Evolutionary conservation across 2,113 vertebrate species (phyloP).

Genomic region (Plotosus lineatus): DNA sequence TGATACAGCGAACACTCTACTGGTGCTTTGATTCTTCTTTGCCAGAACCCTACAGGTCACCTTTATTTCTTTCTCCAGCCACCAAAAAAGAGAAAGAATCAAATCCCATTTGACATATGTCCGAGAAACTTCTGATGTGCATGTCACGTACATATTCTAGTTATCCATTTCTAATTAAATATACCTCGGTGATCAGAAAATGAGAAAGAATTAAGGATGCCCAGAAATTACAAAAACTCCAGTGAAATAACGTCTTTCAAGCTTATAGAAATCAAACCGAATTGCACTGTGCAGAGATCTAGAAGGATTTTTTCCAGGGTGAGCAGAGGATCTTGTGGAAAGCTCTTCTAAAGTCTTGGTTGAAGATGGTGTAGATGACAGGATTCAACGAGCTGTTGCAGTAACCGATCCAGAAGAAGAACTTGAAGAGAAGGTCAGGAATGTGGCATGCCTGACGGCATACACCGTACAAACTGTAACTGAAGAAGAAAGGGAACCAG

Average conservation of each 20-base stretch:
- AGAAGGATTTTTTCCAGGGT: slow-evolving; percentile 59
- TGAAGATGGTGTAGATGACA: slow-evolving; percentile 82
- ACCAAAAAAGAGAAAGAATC: neutral
- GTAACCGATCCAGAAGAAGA: slow-evolving; percentile 83
- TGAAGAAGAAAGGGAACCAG: slow-evolving; percentile 93
- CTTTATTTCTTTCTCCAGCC: neutral
- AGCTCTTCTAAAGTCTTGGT: slow-evolving; percentile 79
- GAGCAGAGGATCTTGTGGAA: slow-evolving; percentile 75
- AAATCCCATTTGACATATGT: neutral
- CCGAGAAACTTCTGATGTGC: neutral
- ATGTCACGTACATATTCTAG: neutral
- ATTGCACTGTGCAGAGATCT: neutral
- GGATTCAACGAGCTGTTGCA: slow-evolving; percentile 86
- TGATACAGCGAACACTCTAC: neutral
- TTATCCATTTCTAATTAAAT: neutral
- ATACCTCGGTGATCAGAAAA: neutral
- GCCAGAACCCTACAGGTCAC: neutral
- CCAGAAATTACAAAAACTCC: neutral
- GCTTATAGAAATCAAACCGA: neutral
- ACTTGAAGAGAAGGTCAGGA: slow-evolving; percentile 71
- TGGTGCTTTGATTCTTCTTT: neutral
- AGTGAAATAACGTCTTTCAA: neutral
- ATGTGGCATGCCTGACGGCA: slow-evolving; percentile 76
- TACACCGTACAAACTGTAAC: slow-evolving; percentile 82
- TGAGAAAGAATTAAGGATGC: neutral